phyloP scores from a whole-genome alignment of 2,797 vertebrate genomes.

The Lithobates sylvaticus region DNA sequence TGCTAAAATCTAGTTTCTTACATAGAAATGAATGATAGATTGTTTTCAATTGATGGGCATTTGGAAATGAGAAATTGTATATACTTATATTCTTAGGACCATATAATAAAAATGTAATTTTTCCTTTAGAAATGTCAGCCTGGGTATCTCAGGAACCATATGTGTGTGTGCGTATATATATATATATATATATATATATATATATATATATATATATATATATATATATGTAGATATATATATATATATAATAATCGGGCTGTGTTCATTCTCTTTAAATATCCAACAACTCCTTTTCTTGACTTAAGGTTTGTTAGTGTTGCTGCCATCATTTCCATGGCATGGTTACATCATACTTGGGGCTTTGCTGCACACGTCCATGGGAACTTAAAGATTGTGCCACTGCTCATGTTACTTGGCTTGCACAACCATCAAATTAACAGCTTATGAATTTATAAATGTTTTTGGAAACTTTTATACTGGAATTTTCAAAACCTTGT shows the following conservation, averaged over 20 bases:
- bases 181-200: too few species aligned
- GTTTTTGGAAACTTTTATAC: neutral
- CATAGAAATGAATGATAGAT: neutral
- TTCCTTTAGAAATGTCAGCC: constrained; percentile 7
- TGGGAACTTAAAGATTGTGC: neutral
- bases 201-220: too few species aligned
- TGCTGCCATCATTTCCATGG: neutral
- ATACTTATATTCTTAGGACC: constrained; percentile 4
- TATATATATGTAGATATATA: too few species aligned
- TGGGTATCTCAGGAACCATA: constrained; percentile 55
- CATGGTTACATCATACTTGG: neutral
- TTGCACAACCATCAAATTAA: neutral
- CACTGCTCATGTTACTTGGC: neutral
- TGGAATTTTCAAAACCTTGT: neutral
- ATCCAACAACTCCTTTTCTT: neutral
- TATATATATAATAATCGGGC: too few species aligned
- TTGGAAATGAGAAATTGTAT: neutral
- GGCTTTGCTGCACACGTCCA: neutral
- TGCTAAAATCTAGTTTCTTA: constrained; percentile 4
- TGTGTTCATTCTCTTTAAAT: neutral
- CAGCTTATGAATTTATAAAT: neutral
- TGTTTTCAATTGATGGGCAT: neutral
- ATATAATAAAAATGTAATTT: neutral
- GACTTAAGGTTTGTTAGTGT: neutral
- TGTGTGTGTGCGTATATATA: too few species aligned